These are phyloP conservation scores for Drosophila monieri DNA, from an alignment of 2,888 invertebrate species.

Conservation along the genomic window DNA sequence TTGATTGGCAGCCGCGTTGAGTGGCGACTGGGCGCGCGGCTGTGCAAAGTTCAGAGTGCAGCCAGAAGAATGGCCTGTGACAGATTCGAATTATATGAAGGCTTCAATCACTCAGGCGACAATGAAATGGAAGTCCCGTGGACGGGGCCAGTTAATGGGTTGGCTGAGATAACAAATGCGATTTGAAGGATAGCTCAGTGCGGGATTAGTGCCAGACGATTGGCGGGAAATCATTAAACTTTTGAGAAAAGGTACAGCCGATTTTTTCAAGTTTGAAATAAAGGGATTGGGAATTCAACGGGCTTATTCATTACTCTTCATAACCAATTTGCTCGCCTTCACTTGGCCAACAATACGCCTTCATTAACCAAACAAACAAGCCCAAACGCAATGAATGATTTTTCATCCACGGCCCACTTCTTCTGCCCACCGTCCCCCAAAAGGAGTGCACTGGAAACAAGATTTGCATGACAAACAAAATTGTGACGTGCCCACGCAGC, in stretches of 20 bases:
- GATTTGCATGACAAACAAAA: constrained; percentile 47
- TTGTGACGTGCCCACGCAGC: constrained; percentile 28
- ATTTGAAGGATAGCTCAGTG: constrained; percentile 22
- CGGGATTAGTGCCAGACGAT: constrained; percentile 24
- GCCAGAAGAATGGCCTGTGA: constrained; percentile 36
- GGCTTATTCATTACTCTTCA: background rate
- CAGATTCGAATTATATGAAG: constrained; percentile 36
- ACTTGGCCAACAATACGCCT: constrained; percentile 20
- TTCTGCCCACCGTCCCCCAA: constrained; percentile 4
- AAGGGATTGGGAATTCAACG: background rate
- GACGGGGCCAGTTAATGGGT: constrained; percentile 33
- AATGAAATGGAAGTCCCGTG: constrained; percentile 1
- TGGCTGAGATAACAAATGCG: constrained; percentile 31
- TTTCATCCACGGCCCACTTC: constrained; percentile 26
- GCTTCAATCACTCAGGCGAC: constrained; percentile 2
- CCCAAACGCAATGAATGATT: constrained; percentile 17
- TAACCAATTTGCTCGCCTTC: background rate
- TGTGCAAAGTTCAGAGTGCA: constrained; percentile 18
- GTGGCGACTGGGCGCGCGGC: constrained; percentile 32
- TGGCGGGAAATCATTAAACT: constrained; percentile 10
- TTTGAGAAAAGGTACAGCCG: background rate
- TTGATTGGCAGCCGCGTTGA: constrained; percentile 44
- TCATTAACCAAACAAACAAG: constrained; percentile 44
- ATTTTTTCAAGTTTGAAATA: background rate
- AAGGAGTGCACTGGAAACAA: constrained; percentile 20